These are phyloP conservation scores for Xenus cinereus DNA, from an alignment of 2,113 vertebrate species.

Conservation along the genomic window DNA sequence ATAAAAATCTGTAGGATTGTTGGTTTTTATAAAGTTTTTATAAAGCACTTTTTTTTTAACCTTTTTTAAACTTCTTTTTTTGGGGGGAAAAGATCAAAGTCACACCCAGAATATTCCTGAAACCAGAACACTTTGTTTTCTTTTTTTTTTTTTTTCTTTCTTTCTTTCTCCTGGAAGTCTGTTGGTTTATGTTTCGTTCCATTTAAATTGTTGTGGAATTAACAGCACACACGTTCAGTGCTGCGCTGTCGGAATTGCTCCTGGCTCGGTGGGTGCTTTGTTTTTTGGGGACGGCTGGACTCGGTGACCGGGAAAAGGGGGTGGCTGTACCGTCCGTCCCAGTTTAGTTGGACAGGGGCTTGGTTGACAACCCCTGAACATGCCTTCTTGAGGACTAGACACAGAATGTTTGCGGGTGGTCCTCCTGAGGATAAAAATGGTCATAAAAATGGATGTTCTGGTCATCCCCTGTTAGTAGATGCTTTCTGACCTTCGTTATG, in stretches of 20 bases:
- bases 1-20: neutral
- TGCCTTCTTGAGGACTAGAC: neutral
- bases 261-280: neutral
- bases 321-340: rapidly evolving
- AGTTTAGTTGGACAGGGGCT: neutral
- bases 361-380: neutral
- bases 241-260: neutral
- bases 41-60: neutral
- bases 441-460: neutral
- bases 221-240: neutral
- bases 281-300: neutral
- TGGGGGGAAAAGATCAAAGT: neutral
- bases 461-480: neutral
- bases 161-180: neutral
- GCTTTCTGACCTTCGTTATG: neutral
- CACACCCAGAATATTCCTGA: neutral
- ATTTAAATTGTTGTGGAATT: neutral
- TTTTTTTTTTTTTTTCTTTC: neutral
- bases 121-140: neutral
- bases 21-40: neutral
- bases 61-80: neutral
- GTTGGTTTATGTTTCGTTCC: neutral
- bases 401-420: neutral
- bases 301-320: neutral
- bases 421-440: neutral